phyloP scores from a whole-genome alignment of 2,888 invertebrate species.

The Caenorhabditis sp. region DNA sequence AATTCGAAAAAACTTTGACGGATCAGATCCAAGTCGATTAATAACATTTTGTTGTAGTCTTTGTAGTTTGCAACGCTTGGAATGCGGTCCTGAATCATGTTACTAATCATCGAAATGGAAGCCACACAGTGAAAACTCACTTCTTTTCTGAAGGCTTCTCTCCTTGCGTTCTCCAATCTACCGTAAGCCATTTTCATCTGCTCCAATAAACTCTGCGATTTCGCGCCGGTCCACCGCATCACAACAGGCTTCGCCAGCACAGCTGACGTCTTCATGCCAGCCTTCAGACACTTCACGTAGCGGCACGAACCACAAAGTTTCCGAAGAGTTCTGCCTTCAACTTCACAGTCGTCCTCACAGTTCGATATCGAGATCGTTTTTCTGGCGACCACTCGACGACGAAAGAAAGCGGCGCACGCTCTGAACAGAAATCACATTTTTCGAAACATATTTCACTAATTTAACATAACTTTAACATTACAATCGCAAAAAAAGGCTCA shows the following conservation, averaged over 20 bases:
- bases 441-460: background rate
- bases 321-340: background rate
- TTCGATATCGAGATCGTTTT: background rate
- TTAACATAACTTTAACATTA: background rate
- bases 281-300: conserved; percentile 28
- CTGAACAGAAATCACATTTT: conserved; percentile 2
- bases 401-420: conserved; percentile 50
- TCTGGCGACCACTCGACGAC: conserved; percentile 24
- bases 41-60: too few relatives aligned
- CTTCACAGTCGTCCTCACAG: conserved; percentile 14
- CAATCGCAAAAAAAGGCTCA: background rate
- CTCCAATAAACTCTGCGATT: background rate
- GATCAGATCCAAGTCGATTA: too few relatives aligned
- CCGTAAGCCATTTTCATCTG: conserved; percentile 4
- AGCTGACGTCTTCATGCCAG: conserved; percentile 34
- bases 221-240: background rate
- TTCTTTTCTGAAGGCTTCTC: background rate
- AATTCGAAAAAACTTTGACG: too few relatives aligned
- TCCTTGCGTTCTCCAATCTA: background rate
- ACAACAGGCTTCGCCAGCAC: conserved; percentile 7
- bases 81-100: too few relatives aligned
- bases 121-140: too few relatives aligned
- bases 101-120: too few relatives aligned
- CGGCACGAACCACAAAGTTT: conserved; percentile 37
- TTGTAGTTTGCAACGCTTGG: too few relatives aligned